Conservation (phyloP, 2,797 vertebrate genomes). For the Lithobates pipiens region DNA sequence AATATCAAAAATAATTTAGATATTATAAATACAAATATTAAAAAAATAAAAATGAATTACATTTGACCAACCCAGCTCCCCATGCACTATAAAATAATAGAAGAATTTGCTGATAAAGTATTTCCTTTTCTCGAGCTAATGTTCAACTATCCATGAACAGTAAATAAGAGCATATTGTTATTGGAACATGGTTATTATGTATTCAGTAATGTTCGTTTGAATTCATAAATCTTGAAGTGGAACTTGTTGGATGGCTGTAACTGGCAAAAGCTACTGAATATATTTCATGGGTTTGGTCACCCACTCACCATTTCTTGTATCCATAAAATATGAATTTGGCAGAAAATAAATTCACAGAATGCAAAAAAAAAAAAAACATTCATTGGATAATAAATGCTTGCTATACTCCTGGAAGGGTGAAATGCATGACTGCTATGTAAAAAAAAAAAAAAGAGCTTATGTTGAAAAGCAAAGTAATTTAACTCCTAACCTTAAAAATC, state of each 20-base stretch:
- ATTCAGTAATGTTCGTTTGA: constrained; percentile 53
- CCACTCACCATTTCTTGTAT: neutral
- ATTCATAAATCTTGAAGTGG: constrained; percentile 49
- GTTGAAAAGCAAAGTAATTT: constrained; percentile 66
- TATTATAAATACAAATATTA: neutral
- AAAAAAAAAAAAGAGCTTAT: constrained; percentile 20
- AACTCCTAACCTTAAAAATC: constrained; percentile 67
- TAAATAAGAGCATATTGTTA: constrained; percentile 54
- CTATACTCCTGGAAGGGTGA: constrained; percentile 31
- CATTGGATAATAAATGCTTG: constrained; percentile 61
- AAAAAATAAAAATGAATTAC: neutral
- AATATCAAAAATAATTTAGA: neutral
- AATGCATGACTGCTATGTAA: neutral
- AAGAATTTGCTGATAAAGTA: neutral
- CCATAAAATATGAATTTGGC: constrained; percentile 41
- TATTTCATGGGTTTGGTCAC: neutral
- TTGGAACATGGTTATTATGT: constrained; percentile 40
- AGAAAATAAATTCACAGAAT: constrained; percentile 63
- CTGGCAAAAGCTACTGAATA: constrained; percentile 38
- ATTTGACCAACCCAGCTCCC: no score
- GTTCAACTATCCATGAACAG: constrained; percentile 39
- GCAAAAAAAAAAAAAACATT: neutral
- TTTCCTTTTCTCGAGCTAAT: neutral
- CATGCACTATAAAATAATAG: neutral
- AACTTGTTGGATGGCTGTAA: constrained; percentile 57